Evolutionary conservation across 2,888 invertebrate genomes (phyloP), one percentile per base, ranked within the genome.

Genomic region (Ophion obscuratus): DNA sequence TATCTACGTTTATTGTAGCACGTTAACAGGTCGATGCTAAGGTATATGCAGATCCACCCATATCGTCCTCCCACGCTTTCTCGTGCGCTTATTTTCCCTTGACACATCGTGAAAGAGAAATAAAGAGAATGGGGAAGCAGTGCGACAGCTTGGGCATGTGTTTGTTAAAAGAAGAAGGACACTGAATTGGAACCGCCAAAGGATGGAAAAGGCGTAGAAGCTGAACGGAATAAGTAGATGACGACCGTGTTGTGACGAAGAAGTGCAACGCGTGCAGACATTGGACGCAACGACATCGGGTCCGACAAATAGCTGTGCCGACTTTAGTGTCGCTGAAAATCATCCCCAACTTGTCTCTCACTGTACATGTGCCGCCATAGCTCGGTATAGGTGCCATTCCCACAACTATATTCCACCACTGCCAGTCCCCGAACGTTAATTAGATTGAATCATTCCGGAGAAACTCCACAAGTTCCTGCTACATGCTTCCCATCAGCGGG

Each of bases 401-500:
- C 40, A 31, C 17, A 59, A 44, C 68, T 40, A 11, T 75, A 11
- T 61, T 66, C 11, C 66, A 47, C 47, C 27, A 62, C 59, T n/a
- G 71, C 14, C 67, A 67, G 62, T 31, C 73, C 47, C 24, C 64
- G 68, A 74, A 64, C 77, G 86, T 78, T 86, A 81, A 86, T 86
- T 81, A 81, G 86, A 83, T 86, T 83, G 74, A 77, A 86, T 86
- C 61, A 77, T 74, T 86, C 77, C 77, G 74, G 73, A 68, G 83
- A 86, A 86, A 81, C 86, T 86, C 86, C 81, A 86, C 86, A 81
- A 86, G 86, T 86, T 86, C 86, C n/a, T 59, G 24, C 31, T 68
- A 47, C 59, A 57, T 70, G 81, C 62, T 64, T 68, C 57, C 77
- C 67, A 70, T 83, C 83, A 68, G 68, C 40, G 20, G 27, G 67